Percentiles rank a stretch among this genome's conserved stretches.
Conservation (phyloP, 2,888 invertebrate species). For the Belgica antarctica region DNA sequence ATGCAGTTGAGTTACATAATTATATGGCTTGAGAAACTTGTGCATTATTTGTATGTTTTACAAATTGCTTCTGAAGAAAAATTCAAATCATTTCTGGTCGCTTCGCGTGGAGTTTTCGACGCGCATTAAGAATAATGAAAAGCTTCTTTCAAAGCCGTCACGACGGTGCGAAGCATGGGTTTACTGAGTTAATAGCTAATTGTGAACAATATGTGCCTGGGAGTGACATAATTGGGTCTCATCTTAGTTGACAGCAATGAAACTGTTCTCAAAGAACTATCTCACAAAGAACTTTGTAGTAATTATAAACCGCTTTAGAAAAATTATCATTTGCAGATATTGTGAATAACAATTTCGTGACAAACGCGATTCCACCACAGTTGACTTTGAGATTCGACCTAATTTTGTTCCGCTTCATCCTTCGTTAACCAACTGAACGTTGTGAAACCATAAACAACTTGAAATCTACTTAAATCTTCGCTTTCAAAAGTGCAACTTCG, state of each 20-base stretch:
- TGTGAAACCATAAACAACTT: no score
- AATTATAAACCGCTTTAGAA: no score
- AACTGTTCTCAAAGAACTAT: no score
- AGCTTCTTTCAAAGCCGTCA: neutral
- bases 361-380: no score
- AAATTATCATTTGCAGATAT: neutral
- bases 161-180: neutral
- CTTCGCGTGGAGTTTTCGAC: neutral
- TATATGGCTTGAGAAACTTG: neutral
- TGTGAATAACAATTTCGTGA: conserved; percentile 5
- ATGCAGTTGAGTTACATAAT: neutral
- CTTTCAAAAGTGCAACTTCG: no score
- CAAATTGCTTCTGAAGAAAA: conserved; percentile 2
- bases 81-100: neutral
- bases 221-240: neutral
- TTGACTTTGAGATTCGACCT: no score
- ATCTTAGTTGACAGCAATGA: neutral
- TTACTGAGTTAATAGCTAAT: neutral
- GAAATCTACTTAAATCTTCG: no score
- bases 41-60: conserved; percentile 1
- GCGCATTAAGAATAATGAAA: conserved; percentile 15
- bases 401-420: no score
- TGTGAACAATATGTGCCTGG: neutral
- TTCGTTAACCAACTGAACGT: no score
- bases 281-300: no score